Evolutionary conservation across 2,113 vertebrate species (phyloP).

Genomic region (Grammomys dolichurus): DNA sequence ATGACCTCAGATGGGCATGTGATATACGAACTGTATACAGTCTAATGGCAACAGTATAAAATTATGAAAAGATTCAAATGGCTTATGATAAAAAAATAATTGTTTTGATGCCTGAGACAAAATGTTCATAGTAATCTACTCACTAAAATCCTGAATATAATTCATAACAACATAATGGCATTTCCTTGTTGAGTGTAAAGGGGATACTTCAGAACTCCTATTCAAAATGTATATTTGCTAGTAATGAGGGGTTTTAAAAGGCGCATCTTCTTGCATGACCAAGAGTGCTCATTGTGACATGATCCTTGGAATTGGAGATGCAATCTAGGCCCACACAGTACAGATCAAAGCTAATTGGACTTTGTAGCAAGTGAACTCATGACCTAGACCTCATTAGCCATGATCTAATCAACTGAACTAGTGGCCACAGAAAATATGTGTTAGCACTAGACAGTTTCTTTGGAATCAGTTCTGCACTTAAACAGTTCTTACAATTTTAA

Average conservation of each 20-base stretch:
- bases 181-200: conserved; percentile 52
- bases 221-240: conserved; percentile 17
- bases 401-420: conserved; percentile 44
- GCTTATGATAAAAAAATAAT: background rate
- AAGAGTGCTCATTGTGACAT: conserved; percentile 8
- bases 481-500: background rate
- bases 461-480: conserved; percentile 46
- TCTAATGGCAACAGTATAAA: conserved; percentile 42
- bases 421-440: conserved; percentile 5
- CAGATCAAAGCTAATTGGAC: conserved; percentile 55
- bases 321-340: background rate
- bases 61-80: conserved; percentile 24
- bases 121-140: background rate
- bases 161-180: conserved; percentile 25
- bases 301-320: background rate
- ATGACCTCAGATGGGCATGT: background rate
- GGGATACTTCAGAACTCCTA: background rate
- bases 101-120: conserved; percentile 39
- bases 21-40: conserved; percentile 5
- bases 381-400: conserved; percentile 63
- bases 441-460: conserved; percentile 27
- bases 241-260: conserved; percentile 31
- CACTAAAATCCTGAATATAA: conserved; percentile 36
- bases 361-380: conserved; percentile 50
- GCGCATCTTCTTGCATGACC: conserved; percentile 1